These are phyloP conservation scores for Sciaenops ocellatus DNA, from an alignment of 2,797 vertebrate genomes.

Conservation along the genomic window DNA sequence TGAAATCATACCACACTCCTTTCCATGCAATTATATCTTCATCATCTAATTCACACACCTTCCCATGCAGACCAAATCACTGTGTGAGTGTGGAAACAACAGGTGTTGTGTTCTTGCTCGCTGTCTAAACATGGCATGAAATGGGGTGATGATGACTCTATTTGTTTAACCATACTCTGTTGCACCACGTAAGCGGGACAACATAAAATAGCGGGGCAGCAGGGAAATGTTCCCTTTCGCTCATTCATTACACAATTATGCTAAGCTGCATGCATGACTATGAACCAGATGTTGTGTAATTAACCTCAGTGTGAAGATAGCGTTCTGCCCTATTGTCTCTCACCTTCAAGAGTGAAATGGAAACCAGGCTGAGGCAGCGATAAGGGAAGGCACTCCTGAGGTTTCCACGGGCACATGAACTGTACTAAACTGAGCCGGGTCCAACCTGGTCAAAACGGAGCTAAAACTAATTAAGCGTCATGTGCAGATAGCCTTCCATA, in stretches of 20 bases:
- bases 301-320: conserved; percentile 75
- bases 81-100: conserved; percentile 32
- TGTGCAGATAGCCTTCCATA: neutral
- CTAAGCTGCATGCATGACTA: conserved; percentile 68
- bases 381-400: conserved; percentile 40
- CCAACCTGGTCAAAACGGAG: conserved; percentile 27
- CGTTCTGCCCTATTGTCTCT: conserved; percentile 72
- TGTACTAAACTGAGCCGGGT: conserved; percentile 11
- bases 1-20: neutral
- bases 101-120: conserved; percentile 50
- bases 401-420: neutral
- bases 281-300: conserved; percentile 78
- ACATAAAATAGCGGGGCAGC: conserved; percentile 47
- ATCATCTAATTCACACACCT: conserved; percentile 19
- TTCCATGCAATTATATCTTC: conserved; percentile 19
- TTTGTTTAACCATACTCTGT: conserved; percentile 52
- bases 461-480: conserved; percentile 42
- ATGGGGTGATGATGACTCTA: conserved; percentile 67
- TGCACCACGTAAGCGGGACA: conserved; percentile 33
- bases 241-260: conserved; percentile 76
- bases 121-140: conserved; percentile 69
- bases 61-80: conserved; percentile 10
- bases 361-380: conserved; percentile 57
- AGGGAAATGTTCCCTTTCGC: conserved; percentile 53
- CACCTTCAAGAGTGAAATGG: conserved; percentile 71